Evolutionary conservation across 2,888 invertebrate genomes (phyloP), one percentile per base, ranked within the genome.

Genomic region (Geophilus truncorum): DNA sequence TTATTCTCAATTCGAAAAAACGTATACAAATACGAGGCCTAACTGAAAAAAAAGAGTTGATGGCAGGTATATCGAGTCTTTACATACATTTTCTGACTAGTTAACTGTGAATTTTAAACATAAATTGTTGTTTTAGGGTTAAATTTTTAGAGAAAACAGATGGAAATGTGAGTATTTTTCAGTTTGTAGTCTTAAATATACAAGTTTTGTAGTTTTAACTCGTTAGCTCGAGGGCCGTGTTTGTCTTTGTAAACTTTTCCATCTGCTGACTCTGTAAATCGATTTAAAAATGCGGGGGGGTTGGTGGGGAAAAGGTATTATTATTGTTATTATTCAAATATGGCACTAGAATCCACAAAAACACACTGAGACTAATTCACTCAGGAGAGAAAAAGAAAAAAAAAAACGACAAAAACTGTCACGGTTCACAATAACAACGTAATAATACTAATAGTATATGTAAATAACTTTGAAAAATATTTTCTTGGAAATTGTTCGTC

Each of bases 291-390:
- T n/a, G n/a, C n/a, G n/a, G n/a, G n/a, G n/a, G n/a, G n/a, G n/a
- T n/a, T n/a, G n/a, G n/a, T n/a, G n/a, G n/a, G n/a, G n/a, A n/a
- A n/a, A n/a, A n/a, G n/a, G n/a, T 34, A 34, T 7, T 34, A 34
- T 34, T 34, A 9, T 34, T 34, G 9, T 51, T 51, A 51, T 51
- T 15, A 57, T 18, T 57, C 23, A 57, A 57, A 57, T 57, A 57
- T 57, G 57, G 57, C 57, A 51, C 51, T 57, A 57, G 57, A 57
- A 57, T 57, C 57, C 57, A 57, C 57, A n/a, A 57, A 57, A 57
- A 57, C 57, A 57, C 57, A 57, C 57, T 5, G 57, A 57, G 57
- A 23, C 57, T 57, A 57, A 57, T 57, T 57, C 57, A 57, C 57
- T 57, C 57, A 57, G 57, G 18, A 18, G n/a, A 23, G n/a, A 57